These are phyloP conservation scores for Remorina albescens DNA, from an alignment of 2,797 vertebrate species.

Conservation along the genomic window DNA sequence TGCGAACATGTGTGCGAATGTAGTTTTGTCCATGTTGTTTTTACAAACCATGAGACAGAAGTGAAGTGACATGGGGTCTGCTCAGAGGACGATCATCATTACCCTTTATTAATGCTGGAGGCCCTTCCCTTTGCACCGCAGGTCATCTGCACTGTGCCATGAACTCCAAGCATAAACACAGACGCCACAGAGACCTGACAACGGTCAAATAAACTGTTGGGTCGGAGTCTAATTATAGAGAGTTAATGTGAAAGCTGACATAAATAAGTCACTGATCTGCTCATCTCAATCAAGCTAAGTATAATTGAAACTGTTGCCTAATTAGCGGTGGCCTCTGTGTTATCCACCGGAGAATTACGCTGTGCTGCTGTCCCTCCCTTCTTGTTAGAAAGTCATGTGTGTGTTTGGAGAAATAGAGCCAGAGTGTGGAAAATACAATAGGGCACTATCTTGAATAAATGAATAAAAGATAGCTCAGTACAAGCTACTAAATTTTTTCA, in stretches of 20 bases:
- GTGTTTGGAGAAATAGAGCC: slow-evolving; percentile 4
- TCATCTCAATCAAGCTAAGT: slow-evolving; percentile 41
- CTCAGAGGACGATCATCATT: slow-evolving; percentile 56
- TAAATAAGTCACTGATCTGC: slow-evolving; percentile 38
- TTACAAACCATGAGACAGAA: slow-evolving; percentile 23
- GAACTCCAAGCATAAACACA: slow-evolving; percentile 48
- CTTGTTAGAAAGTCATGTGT: slow-evolving; percentile 10
- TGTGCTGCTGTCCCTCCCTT: not conserved
- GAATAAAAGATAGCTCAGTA: not conserved
- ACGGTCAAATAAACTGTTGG: slow-evolving; percentile 42
- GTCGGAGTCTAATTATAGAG: slow-evolving; percentile 49
- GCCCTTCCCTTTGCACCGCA: slow-evolving; percentile 51
- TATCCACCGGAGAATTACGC: slow-evolving; percentile 15
- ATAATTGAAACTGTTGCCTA: slow-evolving; percentile 47
- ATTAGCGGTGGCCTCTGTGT: slow-evolving; percentile 42
- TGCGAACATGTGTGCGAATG: not conserved
- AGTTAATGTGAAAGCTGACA: slow-evolving; percentile 34
- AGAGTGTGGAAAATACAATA: not conserved
- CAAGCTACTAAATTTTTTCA: too few species aligned
- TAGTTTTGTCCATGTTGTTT: slow-evolving; percentile 27
- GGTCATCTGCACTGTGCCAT: slow-evolving; percentile 47
- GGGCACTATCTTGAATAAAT: not conserved
- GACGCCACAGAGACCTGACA: slow-evolving; percentile 34
- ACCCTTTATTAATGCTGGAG: slow-evolving; percentile 66
- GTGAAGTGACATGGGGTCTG: slow-evolving; percentile 42